Conservation (phyloP, 2,113 vertebrate genomes). For the Neolamprologus devosi region DNA sequence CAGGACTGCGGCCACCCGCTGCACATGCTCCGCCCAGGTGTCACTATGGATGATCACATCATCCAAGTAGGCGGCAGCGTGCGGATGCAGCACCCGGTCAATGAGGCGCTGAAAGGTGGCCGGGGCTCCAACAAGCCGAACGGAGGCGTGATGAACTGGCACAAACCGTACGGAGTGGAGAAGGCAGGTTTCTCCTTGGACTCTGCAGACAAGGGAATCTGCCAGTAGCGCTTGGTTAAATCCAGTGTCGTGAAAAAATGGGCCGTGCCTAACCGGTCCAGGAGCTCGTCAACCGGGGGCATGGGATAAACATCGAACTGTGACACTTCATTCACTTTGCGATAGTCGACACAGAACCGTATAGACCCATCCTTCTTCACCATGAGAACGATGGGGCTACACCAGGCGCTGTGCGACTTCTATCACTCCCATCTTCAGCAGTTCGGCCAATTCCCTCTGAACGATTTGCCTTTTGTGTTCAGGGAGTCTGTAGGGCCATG, state of each 20-base stretch:
- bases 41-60: no score
- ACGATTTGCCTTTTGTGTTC: background rate
- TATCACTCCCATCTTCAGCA: background rate
- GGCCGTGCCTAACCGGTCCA: accelerated
- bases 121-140: no score
- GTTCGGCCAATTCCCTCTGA: background rate
- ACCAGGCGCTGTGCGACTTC: background rate
- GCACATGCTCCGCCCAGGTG: background rate
- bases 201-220: background rate
- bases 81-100: no score
- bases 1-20: background rate
- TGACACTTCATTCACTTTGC: background rate
- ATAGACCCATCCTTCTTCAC: background rate
- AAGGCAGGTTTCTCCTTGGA: background rate
- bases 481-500: background rate
- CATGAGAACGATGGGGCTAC: background rate
- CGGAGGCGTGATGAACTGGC: accelerated
- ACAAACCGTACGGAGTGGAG: background rate
- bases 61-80: no score
- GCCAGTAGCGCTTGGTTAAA: background rate
- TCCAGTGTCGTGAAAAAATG: accelerated
- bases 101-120: no score
- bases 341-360: accelerated
- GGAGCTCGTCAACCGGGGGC: accelerated
- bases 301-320: background rate